A percentile compares a stretch with the other conserved stretches of the same genome.
Conservation (phyloP, 2,888 invertebrate species). For the Metellina segmentata region DNA sequence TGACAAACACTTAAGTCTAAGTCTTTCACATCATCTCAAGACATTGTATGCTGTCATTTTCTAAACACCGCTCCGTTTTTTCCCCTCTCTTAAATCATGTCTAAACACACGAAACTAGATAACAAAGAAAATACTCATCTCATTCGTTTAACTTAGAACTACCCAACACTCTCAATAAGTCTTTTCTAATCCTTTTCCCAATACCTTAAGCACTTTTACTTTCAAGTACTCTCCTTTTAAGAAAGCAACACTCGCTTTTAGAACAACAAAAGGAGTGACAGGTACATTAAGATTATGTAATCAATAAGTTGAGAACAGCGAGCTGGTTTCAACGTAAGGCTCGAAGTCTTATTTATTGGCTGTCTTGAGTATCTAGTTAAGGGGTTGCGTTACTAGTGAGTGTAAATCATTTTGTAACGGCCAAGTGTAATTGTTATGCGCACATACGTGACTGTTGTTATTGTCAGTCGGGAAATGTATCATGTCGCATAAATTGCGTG, state of each 20-base stretch:
- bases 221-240: slow-evolving; percentile 21
- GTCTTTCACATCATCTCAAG: not conserved
- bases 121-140: slow-evolving; percentile 35
- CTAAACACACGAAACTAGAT: slow-evolving; percentile 7
- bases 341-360: slow-evolving; percentile 53
- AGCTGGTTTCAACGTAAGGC: not conserved
- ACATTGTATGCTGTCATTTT: not conserved
- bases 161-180: slow-evolving; percentile 15
- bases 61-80: not conserved
- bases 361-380: slow-evolving; percentile 9
- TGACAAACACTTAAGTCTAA: not conserved
- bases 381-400: slow-evolving; percentile 2
- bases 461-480: slow-evolving; percentile 9
- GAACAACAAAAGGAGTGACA: slow-evolving; percentile 47
- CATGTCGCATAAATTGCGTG: slow-evolving; percentile 11
- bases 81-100: not conserved
- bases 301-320: slow-evolving; percentile 2
- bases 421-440: not conserved
- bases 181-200: slow-evolving; percentile 28
- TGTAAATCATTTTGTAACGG: slow-evolving; percentile 34
- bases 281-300: slow-evolving; percentile 22
- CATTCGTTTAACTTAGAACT: slow-evolving; percentile 13
- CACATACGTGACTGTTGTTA: slow-evolving; percentile 9
- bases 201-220: not conserved
- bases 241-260: slow-evolving; percentile 16